These are phyloP conservation scores for Montipora capricornis DNA, from an alignment of 64 coral and sea anemone genomes.

Conservation along the genomic window DNA sequence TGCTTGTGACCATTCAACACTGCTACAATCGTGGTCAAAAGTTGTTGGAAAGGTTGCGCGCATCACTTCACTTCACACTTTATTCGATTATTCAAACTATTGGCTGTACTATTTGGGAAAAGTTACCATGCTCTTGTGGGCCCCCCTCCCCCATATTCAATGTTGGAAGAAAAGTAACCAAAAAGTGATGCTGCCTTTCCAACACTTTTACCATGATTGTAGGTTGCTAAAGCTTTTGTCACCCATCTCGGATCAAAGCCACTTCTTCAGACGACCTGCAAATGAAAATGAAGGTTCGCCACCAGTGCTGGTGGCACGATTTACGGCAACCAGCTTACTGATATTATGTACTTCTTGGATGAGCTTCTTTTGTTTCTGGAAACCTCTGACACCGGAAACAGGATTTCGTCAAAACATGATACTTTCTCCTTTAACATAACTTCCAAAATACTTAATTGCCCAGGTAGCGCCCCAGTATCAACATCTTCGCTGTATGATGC, in stretches of 20 bases:
- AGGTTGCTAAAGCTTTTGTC: not conserved
- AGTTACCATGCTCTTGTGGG: too few relatives aligned
- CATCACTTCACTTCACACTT: too few relatives aligned
- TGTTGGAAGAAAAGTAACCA: too few relatives aligned
- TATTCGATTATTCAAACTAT: too few relatives aligned
- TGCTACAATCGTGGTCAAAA: not conserved
- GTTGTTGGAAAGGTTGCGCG: too few relatives aligned
- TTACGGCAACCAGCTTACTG: constrained; percentile 1
- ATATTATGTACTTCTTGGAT: not conserved
- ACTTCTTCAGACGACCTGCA: not conserved
- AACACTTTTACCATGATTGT: too few relatives aligned
- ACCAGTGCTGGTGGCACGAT: not conserved
- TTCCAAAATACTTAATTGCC: not conserved
- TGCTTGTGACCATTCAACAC: constrained; percentile 2
- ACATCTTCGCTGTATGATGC: not conserved
- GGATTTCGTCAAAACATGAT: not conserved
- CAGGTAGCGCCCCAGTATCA: not conserved
- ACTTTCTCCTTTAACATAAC: not conserved
- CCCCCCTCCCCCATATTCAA: too few relatives aligned
- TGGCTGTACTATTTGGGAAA: too few relatives aligned
- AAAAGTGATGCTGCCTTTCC: too few relatives aligned
- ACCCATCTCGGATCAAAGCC: not conserved
- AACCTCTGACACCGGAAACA: not conserved
- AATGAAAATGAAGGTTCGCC: not conserved
- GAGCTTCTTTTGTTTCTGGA: not conserved